These are phyloP conservation scores for Lymantria dispar DNA, from an alignment of 2,888 invertebrate species.

Conservation along the genomic window DNA sequence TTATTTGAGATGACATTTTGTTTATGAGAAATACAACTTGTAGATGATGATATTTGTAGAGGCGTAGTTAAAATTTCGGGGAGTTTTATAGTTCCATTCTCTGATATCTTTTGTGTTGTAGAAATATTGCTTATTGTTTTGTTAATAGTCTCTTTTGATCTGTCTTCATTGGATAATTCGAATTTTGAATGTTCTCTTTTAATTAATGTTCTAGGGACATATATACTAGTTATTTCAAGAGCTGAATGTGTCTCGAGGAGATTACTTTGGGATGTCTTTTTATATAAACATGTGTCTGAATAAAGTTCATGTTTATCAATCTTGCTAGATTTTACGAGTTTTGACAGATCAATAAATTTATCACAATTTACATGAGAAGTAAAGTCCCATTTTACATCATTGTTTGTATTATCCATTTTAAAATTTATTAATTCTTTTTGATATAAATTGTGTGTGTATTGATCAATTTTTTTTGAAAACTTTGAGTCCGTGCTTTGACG, in stretches of 20 bases:
- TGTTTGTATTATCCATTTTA: background rate
- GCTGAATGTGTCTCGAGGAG: background rate
- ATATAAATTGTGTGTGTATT: background rate
- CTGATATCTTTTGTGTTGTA: no score
- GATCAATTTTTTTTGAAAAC: background rate
- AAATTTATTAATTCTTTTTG: slow-evolving; percentile 2
- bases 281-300: background rate
- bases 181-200: background rate
- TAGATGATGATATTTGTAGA: background rate
- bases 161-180: background rate
- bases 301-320: background rate
- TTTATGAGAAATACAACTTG: background rate
- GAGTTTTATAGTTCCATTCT: background rate
- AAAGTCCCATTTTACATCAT: background rate
- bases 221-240: background rate
- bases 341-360: background rate
- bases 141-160: background rate
- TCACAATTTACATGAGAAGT: background rate
- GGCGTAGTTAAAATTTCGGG: background rate
- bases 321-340: background rate
- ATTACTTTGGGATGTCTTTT: background rate
- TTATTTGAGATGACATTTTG: background rate
- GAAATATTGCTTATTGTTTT: background rate
- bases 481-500: background rate
- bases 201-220: background rate